These are phyloP conservation scores for Formica selysi DNA, from an alignment of 1,140 invertebrate species.

Conservation along the genomic window DNA sequence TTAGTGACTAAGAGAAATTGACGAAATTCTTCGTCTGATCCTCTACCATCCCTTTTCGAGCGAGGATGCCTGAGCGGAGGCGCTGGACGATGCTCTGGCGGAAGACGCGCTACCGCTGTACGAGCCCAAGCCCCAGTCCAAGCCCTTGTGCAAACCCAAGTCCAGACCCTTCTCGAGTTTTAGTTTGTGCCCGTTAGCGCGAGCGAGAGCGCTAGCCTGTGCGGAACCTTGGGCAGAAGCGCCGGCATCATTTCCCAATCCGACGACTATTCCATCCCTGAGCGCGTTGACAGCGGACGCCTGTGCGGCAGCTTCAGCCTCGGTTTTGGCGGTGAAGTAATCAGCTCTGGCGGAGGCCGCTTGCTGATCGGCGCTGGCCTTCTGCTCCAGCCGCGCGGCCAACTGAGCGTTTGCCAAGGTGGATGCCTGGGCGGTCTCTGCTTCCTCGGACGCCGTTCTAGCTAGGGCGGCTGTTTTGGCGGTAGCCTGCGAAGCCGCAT, in stretches of 20 bases:
- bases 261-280: constrained; percentile 14
- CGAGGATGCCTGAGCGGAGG: background rate
- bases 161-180: background rate
- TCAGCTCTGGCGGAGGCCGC: background rate
- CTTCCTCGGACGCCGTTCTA: background rate
- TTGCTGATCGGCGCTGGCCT: constrained; percentile 2
- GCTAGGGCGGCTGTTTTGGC: background rate
- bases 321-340: background rate
- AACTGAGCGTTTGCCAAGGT: background rate
- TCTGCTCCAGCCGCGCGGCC: background rate
- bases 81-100: background rate
- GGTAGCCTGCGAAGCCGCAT: background rate
- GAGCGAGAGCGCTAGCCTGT: background rate
- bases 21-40: background rate
- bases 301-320: constrained; percentile 13
- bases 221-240: background rate
- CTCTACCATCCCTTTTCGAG: background rate
- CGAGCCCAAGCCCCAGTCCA: background rate
- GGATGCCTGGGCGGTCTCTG: background rate
- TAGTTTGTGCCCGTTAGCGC: background rate
- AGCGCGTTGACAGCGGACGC: background rate
- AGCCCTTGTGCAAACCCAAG: background rate
- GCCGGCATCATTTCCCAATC: background rate
- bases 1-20: background rate
- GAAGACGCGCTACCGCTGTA: background rate